Conservation (phyloP, 2,113 vertebrate genomes). For the Hyaena hyaena region DNA sequence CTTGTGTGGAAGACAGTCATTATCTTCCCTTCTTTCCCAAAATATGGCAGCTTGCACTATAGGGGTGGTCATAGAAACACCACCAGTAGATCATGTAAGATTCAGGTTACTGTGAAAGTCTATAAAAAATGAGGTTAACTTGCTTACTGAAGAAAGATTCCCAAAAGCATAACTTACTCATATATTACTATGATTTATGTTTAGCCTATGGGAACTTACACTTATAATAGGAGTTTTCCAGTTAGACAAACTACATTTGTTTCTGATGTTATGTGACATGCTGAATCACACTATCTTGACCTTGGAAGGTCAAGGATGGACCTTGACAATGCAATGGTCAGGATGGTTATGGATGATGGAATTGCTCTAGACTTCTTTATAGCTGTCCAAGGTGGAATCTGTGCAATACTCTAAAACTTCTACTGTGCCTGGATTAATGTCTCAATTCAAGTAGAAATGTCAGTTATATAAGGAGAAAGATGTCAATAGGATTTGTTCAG, state of each 20-base stretch:
- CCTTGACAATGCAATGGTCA: background rate
- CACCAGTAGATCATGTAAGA: background rate
- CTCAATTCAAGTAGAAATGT: background rate
- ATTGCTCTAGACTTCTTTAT: background rate
- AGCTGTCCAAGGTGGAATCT: background rate
- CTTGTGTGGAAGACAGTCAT: background rate
- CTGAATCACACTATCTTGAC: background rate
- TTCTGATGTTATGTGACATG: background rate
- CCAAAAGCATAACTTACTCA: background rate
- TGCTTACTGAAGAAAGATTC: background rate
- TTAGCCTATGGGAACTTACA: background rate
- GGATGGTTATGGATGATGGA: too few species aligned
- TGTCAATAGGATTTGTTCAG: background rate
- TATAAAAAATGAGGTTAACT: background rate
- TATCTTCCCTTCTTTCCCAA: background rate
- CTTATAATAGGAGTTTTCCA: background rate
- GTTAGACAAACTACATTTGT: background rate
- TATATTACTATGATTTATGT: background rate
- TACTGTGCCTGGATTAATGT: background rate
- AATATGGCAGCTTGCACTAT: background rate
- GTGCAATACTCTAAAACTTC: background rate
- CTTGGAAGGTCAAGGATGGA: background rate
- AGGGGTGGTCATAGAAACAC: background rate
- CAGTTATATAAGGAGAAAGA: background rate
- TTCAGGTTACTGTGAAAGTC: background rate